Conservation (phyloP, 2,113 vertebrate species). For the Mus pahari region DNA sequence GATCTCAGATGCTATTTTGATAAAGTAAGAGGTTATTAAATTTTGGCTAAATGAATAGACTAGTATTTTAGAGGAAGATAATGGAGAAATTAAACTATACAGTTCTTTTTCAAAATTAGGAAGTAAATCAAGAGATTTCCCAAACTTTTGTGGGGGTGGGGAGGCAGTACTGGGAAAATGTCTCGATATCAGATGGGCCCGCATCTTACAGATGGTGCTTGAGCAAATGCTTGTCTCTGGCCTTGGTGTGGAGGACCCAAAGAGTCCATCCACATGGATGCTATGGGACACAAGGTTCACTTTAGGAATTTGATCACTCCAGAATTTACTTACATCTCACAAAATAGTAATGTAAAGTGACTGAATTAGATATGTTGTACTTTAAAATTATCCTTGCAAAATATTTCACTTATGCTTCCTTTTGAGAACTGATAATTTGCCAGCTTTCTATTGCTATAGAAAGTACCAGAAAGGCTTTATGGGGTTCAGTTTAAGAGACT, state of each 20-base stretch:
- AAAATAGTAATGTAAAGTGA: not conserved
- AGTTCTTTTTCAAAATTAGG: constrained; percentile 5
- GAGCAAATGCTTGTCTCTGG: not conserved
- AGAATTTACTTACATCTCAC: not conserved
- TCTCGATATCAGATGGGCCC: not conserved
- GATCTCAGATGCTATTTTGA: not conserved
- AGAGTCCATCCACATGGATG: rapidly evolving
- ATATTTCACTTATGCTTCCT: not conserved
- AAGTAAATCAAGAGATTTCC: not conserved
- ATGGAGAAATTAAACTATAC: not conserved
- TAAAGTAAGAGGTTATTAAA: not conserved
- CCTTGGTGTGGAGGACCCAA: not conserved
- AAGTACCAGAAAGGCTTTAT: not conserved
- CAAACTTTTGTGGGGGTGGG: not conserved
- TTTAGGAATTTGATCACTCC: not conserved
- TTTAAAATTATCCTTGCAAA: not conserved
- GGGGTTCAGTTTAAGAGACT: not conserved
- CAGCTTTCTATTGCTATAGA: not conserved
- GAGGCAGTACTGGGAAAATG: not conserved
- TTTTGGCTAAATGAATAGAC: constrained; percentile 30
- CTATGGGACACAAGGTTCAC: rapidly evolving
- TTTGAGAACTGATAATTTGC: not conserved
- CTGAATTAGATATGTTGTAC: not conserved
- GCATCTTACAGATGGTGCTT: not conserved
- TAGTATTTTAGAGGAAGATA: constrained; percentile 5